phyloP scores from a whole-genome alignment of 2,888 invertebrate species.

The Troilus luridus region DNA sequence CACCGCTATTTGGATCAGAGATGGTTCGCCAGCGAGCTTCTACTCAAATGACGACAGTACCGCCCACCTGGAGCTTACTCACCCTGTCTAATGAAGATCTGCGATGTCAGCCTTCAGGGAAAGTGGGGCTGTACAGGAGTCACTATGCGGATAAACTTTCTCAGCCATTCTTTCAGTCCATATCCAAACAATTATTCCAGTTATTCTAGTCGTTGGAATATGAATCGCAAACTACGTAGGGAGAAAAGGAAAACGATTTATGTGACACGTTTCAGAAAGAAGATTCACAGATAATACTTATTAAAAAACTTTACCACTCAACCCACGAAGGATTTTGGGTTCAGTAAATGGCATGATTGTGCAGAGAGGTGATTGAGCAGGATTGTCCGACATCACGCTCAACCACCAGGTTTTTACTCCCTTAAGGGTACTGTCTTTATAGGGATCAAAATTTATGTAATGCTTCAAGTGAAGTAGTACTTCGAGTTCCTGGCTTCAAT shows the following conservation, averaged over 20 bases:
- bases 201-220: background rate
- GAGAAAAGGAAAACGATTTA: background rate
- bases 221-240: background rate
- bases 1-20: background rate
- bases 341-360: too few species aligned
- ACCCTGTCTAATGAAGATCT: background rate
- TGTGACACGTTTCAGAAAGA: too few species aligned
- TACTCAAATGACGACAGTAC: background rate
- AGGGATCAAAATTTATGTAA: too few species aligned
- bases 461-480: too few species aligned
- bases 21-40: background rate
- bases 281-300: too few species aligned
- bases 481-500: too few species aligned
- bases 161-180: background rate
- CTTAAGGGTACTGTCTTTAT: too few species aligned
- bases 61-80: slow-evolving; percentile 5
- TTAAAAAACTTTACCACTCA: too few species aligned
- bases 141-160: background rate
- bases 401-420: too few species aligned
- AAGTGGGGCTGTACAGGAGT: background rate
- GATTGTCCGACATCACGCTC: too few species aligned
- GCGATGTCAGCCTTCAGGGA: slow-evolving; percentile 13
- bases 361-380: too few species aligned
- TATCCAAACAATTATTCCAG: background rate
- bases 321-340: too few species aligned